Conservation (phyloP, 2,113 vertebrate species). For the Lophotis ruficrista region DNA sequence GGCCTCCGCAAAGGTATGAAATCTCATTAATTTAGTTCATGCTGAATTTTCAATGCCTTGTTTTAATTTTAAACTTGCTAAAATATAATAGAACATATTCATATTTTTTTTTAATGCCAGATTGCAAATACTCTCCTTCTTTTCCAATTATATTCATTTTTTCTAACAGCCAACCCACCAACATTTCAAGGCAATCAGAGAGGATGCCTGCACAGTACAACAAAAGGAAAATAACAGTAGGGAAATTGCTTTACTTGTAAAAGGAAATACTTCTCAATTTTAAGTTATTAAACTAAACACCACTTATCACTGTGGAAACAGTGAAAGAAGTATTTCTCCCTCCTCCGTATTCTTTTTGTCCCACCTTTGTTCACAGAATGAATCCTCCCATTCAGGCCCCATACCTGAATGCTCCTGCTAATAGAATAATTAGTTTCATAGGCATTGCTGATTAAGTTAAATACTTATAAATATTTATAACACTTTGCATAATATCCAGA, state of each 20-base stretch:
- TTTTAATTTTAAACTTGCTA: neutral
- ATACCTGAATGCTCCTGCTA: conserved; percentile 2
- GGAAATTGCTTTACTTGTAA: neutral
- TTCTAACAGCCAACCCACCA: neutral
- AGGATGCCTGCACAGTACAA: neutral
- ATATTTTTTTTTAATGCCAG: neutral
- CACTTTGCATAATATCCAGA: conserved; percentile 4
- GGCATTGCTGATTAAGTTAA: conserved; percentile 44
- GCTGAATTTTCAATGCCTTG: neutral
- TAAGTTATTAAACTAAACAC: neutral
- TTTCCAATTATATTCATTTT: neutral
- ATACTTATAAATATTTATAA: conserved; percentile 61
- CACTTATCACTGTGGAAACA: neutral
- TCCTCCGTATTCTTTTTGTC: neutral
- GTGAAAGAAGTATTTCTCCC: neutral
- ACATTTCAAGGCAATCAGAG: neutral
- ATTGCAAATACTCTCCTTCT: neutral
- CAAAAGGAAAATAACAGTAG: neutral
- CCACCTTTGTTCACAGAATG: neutral
- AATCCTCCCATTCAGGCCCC: neutral
- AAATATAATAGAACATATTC: neutral
- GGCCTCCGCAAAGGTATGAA: neutral
- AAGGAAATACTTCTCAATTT: neutral
- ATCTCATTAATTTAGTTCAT: neutral
- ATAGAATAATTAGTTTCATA: conserved; percentile 45